phyloP scores from a whole-genome alignment of 1,140 invertebrate genomes.

The Megalonaias nervosa region DNA sequence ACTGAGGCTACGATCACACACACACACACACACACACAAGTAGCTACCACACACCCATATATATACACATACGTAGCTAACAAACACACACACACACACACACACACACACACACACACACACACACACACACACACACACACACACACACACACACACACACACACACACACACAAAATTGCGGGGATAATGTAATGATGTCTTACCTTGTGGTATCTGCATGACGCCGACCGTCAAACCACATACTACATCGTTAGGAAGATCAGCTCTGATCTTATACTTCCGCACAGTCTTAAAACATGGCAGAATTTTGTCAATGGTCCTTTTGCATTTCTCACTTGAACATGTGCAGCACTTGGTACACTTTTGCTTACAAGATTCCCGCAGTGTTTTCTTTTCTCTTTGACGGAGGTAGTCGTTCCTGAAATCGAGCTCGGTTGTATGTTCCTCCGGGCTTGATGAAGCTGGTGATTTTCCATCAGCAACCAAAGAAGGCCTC shows the following conservation, averaged over 20 bases:
- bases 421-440: too few species aligned
- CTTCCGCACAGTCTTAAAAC: slow-evolving; percentile 52
- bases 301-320: slow-evolving; percentile 35
- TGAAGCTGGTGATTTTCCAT: too few species aligned
- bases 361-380: too few species aligned
- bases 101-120: too few species aligned
- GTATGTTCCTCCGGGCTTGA: too few species aligned
- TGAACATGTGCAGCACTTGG: too few species aligned
- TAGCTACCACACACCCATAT: too few species aligned
- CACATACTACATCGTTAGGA: slow-evolving; percentile 68
- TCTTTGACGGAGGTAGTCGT: too few species aligned
- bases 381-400: too few species aligned
- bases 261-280: slow-evolving; percentile 67
- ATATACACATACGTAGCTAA: background rate
- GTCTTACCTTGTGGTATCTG: slow-evolving; percentile 73
- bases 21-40: background rate
- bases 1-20: background rate
- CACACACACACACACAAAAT: background rate
- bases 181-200: background rate
- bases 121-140: background rate
- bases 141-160: background rate
- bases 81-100: background rate
- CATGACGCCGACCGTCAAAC: slow-evolving; percentile 73
- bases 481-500: too few species aligned
- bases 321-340: too few species aligned